phyloP scores from a whole-genome alignment of 1,140 invertebrate genomes.

The Penaeus japonicus region DNA sequence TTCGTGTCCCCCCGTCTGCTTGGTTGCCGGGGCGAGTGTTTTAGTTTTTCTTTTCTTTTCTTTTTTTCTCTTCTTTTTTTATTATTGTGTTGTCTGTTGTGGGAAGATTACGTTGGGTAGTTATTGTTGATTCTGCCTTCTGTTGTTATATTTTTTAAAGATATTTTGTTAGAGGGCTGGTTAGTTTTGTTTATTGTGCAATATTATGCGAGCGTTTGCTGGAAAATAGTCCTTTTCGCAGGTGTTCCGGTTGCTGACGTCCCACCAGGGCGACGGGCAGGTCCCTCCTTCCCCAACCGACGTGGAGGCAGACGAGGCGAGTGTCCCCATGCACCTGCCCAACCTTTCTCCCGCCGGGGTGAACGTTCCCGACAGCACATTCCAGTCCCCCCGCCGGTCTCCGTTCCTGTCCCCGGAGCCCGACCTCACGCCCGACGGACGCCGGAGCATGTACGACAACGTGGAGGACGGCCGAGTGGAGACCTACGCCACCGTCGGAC shows the following conservation, averaged over 20 bases:
- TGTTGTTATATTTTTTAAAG: no score
- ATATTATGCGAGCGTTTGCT: neutral
- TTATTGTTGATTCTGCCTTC: no score
- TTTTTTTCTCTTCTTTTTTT: no score
- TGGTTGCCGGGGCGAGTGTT: no score
- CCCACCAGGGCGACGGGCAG: constrained; percentile 38
- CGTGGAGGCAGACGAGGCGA: neutral
- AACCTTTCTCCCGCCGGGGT: constrained; percentile 10
- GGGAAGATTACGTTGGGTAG: no score
- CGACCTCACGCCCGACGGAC: neutral
- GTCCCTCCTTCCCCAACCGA: neutral
- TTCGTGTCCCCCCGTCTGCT: neutral
- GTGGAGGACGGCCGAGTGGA: neutral
- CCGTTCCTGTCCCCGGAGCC: neutral
- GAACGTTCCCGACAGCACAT: neutral
- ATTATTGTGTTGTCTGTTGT: no score
- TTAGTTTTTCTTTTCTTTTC: neutral
- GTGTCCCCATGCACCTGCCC: neutral
- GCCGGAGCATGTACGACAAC: constrained; percentile 16
- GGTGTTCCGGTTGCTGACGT: constrained; percentile 49
- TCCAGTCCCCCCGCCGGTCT: neutral
- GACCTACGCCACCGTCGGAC: neutral
- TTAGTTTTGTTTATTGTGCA: neutral
- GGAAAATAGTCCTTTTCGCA: neutral
- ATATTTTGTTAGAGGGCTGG: no score